These are phyloP conservation scores for Leptosomus discolor DNA, from an alignment of 2,113 vertebrate species.

Conservation along the genomic window DNA sequence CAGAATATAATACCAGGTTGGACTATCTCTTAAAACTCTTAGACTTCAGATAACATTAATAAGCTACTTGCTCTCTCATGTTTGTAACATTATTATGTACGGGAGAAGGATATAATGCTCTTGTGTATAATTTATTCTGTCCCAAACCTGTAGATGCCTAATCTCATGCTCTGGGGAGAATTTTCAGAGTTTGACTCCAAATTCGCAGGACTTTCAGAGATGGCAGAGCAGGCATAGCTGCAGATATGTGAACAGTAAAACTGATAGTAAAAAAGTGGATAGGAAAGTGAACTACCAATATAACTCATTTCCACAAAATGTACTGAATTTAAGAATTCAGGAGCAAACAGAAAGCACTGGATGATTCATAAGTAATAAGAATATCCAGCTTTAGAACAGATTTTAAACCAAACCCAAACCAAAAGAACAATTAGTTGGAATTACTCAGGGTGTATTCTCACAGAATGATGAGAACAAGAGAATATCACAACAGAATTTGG, in stretches of 20 bases:
- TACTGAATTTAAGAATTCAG: neutral
- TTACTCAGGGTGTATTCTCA: neutral
- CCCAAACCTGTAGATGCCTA: neutral
- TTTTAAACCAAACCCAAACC: neutral
- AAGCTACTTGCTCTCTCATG: neutral
- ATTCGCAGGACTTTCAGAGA: neutral
- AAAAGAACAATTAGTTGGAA: neutral
- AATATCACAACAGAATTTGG: neutral
- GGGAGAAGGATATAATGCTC: neutral
- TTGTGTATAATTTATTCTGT: neutral
- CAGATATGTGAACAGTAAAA: neutral
- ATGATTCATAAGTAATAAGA: neutral
- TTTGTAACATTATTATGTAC: neutral
- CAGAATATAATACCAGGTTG: neutral
- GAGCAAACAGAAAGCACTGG: neutral
- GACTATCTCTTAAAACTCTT: neutral
- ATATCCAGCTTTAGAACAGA: neutral
- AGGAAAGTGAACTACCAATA: neutral
- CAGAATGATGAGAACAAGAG: neutral
- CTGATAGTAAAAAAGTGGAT: neutral
- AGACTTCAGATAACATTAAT: neutral
- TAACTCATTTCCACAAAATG: neutral
- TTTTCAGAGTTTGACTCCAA: neutral
- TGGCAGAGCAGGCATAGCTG: neutral
- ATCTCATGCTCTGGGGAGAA: neutral